These are phyloP conservation scores for Nettapus auritus DNA, from an alignment of 2,113 vertebrate genomes.

Conservation along the genomic window DNA sequence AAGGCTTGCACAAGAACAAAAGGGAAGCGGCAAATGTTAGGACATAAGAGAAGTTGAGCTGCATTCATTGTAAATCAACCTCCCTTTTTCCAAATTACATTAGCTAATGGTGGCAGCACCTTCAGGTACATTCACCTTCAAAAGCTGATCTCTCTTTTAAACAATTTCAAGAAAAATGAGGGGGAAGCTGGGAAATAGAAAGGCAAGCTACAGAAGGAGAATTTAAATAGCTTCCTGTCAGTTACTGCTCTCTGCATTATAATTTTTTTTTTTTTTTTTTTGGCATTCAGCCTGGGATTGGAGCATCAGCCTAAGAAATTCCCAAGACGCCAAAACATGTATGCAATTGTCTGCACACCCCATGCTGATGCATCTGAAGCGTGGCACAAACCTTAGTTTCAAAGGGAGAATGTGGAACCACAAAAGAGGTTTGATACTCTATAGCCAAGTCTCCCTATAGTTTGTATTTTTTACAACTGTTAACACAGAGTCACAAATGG, in stretches of 20 bases:
- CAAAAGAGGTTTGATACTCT: neutral
- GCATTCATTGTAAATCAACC: neutral
- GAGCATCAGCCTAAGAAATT: neutral
- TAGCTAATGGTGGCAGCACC: conserved; percentile 52
- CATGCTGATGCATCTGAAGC: neutral
- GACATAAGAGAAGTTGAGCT: neutral
- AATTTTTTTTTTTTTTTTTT: neutral
- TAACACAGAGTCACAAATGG: neutral
- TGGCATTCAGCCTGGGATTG: neutral
- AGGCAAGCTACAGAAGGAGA: conserved; percentile 13
- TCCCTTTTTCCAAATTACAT: conserved; percentile 10
- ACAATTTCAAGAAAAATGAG: conserved; percentile 30
- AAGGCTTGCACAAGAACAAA: neutral
- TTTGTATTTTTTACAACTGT: neutral
- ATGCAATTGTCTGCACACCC: neutral
- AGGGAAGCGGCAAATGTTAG: neutral
- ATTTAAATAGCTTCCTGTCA: conserved; percentile 36
- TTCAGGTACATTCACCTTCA: conserved; percentile 31
- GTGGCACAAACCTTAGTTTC: neutral
- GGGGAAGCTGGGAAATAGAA: neutral
- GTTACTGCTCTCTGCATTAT: conserved; percentile 12
- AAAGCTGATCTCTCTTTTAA: conserved; percentile 4
- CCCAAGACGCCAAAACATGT: neutral
- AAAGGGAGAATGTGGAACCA: neutral
- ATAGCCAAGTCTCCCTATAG: neutral